A percentile compares a stretch with the other conserved stretches of the same genome.
phyloP scores from a whole-genome alignment of 2,797 vertebrate species.

The Zalophus californianus region DNA sequence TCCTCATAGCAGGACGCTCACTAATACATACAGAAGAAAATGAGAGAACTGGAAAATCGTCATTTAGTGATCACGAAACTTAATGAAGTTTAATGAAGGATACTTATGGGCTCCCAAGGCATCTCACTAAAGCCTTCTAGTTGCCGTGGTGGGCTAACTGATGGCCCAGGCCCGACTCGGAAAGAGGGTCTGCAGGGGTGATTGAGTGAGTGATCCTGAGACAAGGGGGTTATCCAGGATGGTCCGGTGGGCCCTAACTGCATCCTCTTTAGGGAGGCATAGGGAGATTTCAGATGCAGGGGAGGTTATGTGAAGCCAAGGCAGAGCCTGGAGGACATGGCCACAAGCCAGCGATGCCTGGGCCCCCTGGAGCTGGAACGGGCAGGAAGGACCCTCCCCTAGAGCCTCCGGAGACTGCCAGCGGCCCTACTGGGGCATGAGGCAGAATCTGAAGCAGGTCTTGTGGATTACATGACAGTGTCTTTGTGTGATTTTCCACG shows the following conservation, averaged over 20 bases:
- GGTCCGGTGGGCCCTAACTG: background rate
- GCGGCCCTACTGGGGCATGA: rapidly evolving
- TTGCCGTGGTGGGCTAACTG: background rate
- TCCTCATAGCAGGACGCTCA: background rate
- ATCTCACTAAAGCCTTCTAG: background rate
- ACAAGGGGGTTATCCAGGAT: too few relatives aligned
- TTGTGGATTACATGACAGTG: background rate
- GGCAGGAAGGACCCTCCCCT: background rate
- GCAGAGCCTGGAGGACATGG: background rate
- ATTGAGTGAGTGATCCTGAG: background rate
- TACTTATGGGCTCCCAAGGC: background rate
- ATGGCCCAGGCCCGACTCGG: rapidly evolving
- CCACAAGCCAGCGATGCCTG: background rate
- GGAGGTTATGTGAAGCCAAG: rapidly evolving
- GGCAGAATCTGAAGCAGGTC: background rate
- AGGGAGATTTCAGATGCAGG: background rate
- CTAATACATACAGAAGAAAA: background rate
- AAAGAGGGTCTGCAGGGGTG: too few relatives aligned
- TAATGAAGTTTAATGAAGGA: background rate
- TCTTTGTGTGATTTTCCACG: rapidly evolving
- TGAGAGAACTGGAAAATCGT: rapidly evolving
- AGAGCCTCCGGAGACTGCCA: background rate
- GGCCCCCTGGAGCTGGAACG: rapidly evolving
- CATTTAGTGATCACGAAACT: background rate
- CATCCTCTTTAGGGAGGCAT: too few relatives aligned